A percentile compares a stretch with the other conserved stretches of the same genome.
Evolutionary conservation across 2,797 vertebrate genomes (phyloP).

Genomic region (Anabas testudineus): DNA sequence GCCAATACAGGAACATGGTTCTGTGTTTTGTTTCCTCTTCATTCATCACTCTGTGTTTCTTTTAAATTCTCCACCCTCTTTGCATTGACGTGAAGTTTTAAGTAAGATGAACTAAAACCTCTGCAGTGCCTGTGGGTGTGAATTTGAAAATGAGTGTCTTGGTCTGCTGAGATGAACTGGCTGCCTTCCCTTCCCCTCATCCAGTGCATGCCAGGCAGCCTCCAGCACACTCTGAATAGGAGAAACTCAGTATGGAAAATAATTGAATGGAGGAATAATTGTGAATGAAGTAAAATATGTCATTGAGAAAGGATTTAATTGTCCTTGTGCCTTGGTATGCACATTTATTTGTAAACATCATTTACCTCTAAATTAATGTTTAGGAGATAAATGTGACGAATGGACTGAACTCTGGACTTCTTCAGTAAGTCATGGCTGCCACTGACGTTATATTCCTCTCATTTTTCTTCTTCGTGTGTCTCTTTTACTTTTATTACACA

Average conservation of each 20-base stretch:
- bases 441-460: slow-evolving; percentile 43
- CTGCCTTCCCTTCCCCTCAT: slow-evolving; percentile 26
- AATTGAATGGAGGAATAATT: slow-evolving; percentile 48
- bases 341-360: slow-evolving; percentile 54
- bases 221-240: slow-evolving; percentile 44
- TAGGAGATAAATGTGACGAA: slow-evolving; percentile 57
- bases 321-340: slow-evolving; percentile 11
- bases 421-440: slow-evolving; percentile 56
- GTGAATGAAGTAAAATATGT: slow-evolving; percentile 60
- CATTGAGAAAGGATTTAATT: slow-evolving; percentile 49
- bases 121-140: slow-evolving; percentile 26
- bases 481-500: slow-evolving; percentile 40
- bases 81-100: no score
- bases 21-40: slow-evolving; percentile 6
- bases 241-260: slow-evolving; percentile 40
- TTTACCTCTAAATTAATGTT: slow-evolving; percentile 47
- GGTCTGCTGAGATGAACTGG: slow-evolving; percentile 34
- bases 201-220: slow-evolving; percentile 32
- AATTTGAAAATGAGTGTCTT: slow-evolving; percentile 44
- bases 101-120: slow-evolving; percentile 38
- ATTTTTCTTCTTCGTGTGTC: slow-evolving; percentile 18
- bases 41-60: neutral
- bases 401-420: slow-evolving; percentile 41
- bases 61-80: slow-evolving; percentile 5
- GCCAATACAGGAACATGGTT: neutral